Conservation (phyloP, 1,140 invertebrate genomes). For the Dinoponera quadriceps region DNA sequence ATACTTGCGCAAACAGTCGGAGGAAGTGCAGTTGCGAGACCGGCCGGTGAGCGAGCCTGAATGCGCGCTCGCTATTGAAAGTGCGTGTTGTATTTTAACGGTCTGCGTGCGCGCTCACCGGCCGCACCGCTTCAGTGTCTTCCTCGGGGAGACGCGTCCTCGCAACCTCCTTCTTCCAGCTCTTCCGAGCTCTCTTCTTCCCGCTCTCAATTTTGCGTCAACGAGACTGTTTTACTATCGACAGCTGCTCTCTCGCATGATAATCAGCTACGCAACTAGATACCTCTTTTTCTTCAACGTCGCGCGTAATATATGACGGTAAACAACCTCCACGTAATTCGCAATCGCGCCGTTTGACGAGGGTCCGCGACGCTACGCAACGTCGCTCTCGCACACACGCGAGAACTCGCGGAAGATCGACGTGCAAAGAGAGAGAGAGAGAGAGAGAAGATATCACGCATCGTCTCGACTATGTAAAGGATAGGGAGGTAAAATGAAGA, state of each 20-base stretch:
- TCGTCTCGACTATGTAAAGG: slow-evolving; percentile 1
- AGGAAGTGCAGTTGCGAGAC: slow-evolving; percentile 67
- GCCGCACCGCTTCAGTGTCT: not conserved
- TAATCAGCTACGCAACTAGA: too few relatives aligned
- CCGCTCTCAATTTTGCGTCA: not conserved
- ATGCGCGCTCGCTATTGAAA: slow-evolving; percentile 41
- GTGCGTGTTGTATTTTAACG: slow-evolving; percentile 46
- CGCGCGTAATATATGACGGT: too few relatives aligned
- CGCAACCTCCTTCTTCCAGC: too few relatives aligned
- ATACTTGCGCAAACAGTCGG: slow-evolving; percentile 70
- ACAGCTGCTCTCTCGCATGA: too few relatives aligned
- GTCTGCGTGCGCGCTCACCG: not conserved
- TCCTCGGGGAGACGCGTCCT: too few relatives aligned
- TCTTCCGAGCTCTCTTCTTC: too few relatives aligned
- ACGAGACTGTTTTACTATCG: not conserved
- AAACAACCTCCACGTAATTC: too few relatives aligned
- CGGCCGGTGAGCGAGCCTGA: slow-evolving; percentile 6
- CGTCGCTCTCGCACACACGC: not conserved
- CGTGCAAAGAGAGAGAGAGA: not conserved
- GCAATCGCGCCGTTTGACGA: too few relatives aligned
- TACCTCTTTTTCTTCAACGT: too few relatives aligned
- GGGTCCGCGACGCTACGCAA: not conserved
- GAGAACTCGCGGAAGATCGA: not conserved
- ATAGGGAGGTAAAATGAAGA: too few relatives aligned
- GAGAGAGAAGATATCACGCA: not conserved